These are phyloP conservation scores for Dreissena polymorpha DNA, from an alignment of 1,140 invertebrate genomes.

Conservation along the genomic window DNA sequence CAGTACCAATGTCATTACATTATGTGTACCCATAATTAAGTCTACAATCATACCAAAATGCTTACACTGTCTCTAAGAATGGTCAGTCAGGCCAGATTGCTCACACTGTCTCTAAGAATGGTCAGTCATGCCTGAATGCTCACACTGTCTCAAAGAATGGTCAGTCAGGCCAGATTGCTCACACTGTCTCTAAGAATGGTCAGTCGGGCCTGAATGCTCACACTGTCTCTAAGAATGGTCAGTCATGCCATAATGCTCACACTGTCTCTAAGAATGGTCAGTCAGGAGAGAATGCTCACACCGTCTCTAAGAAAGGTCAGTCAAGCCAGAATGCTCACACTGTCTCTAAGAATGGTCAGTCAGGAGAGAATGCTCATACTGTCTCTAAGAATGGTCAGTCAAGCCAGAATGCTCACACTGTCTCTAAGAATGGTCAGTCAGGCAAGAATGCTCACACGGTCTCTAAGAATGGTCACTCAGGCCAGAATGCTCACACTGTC, in stretches of 20 bases:
- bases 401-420: conserved; percentile 39
- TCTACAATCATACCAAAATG: conserved; percentile 2
- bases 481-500: conserved; percentile 43
- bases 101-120: conserved; percentile 39
- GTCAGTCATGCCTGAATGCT: conserved; percentile 42
- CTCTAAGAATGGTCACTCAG: conserved; percentile 33
- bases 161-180: conserved; percentile 39
- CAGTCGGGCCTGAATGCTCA: conserved; percentile 39
- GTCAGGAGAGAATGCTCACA: conserved; percentile 45
- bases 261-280: conserved; percentile 40
- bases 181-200: conserved; percentile 42
- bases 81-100: conserved; percentile 35
- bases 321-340: conserved; percentile 38
- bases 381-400: conserved; percentile 39
- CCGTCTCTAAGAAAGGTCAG: conserved; percentile 38
- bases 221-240: conserved; percentile 37
- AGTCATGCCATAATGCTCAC: conserved; percentile 42
- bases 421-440: conserved; percentile 41
- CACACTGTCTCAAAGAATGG: conserved; percentile 34
- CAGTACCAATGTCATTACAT: no score
- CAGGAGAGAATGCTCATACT: conserved; percentile 46
- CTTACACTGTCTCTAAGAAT: conserved; percentile 40
- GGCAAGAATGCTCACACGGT: conserved; percentile 38
- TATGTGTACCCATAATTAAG: no score
- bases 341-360: conserved; percentile 40